These are phyloP conservation scores for Dolomedes plantarius DNA, from an alignment of 2,888 invertebrate species.

Conservation along the genomic window DNA sequence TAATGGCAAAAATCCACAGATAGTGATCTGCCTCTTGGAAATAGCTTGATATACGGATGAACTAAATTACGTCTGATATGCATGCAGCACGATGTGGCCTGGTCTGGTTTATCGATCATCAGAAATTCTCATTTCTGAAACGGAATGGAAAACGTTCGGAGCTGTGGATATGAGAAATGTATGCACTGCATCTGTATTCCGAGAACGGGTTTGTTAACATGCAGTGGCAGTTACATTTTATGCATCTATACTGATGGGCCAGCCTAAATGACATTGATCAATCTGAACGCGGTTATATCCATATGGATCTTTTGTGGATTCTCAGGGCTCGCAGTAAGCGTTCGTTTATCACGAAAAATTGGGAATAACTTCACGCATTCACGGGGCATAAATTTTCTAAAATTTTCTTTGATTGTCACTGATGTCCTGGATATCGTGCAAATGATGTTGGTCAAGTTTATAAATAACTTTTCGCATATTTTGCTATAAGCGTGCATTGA, in stretches of 20 bases:
- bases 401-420: too few relatives aligned
- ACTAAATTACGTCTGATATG: slow-evolving; percentile 8
- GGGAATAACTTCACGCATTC: not conserved
- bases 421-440: too few relatives aligned
- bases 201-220: slow-evolving; percentile 8
- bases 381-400: not conserved
- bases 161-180: slow-evolving; percentile 5
- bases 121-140: slow-evolving; percentile 11
- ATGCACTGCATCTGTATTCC: not conserved
- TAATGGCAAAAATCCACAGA: slow-evolving; percentile 11
- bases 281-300: not conserved
- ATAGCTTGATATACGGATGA: slow-evolving; percentile 5
- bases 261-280: not conserved
- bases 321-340: not conserved
- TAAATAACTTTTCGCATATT: too few relatives aligned
- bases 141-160: slow-evolving; percentile 14
- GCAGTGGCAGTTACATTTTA: slow-evolving; percentile 3
- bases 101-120: slow-evolving; percentile 18
- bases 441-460: too few relatives aligned
- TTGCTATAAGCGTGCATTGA: too few relatives aligned
- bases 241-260: slow-evolving; percentile 9
- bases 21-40: not conserved
- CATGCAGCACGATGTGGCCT: slow-evolving; percentile 12
- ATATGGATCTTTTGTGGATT: not conserved
- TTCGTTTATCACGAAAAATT: not conserved